Evolutionary conservation across 2,888 invertebrate species (phyloP).

Genomic region (Pherbina coryleti): DNA sequence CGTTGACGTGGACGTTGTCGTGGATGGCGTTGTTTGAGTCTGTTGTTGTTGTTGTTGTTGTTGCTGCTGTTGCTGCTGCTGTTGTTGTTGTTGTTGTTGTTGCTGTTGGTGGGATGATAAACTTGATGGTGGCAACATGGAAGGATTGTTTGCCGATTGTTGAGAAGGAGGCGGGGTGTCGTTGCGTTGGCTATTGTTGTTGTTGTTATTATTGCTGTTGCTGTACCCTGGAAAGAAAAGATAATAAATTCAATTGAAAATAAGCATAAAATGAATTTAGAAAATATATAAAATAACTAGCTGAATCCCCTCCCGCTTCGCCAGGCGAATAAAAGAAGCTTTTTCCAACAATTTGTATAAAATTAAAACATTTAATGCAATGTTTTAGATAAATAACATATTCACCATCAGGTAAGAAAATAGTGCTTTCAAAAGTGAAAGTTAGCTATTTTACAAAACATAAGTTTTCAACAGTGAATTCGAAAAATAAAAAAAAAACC

Average conservation of each 20-base stretch:
- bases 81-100: conserved; percentile 59
- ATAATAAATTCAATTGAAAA: conserved; percentile 20
- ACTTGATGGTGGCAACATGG: conserved; percentile 53
- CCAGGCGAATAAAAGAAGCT: too few relatives aligned
- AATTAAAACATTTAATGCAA: too few relatives aligned
- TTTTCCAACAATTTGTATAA: too few relatives aligned
- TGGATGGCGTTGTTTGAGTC: conserved; percentile 59
- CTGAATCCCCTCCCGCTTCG: too few relatives aligned
- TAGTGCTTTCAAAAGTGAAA: too few relatives aligned
- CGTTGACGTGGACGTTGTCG: conserved; percentile 43
- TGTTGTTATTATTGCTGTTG: conserved; percentile 36
- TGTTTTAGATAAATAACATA: too few relatives aligned
- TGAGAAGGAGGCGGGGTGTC: conserved; percentile 66
- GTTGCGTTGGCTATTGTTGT: conserved; percentile 62
- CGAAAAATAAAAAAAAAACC: too few relatives aligned
- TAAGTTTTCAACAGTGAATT: too few relatives aligned
- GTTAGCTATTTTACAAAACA: too few relatives aligned
- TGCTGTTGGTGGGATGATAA: conserved; percentile 49
- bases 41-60: conserved; percentile 62
- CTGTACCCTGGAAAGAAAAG: conserved; percentile 59
- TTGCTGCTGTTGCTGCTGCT: conserved; percentile 54
- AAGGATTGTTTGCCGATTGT: conserved; percentile 45
- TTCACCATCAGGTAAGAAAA: too few relatives aligned
- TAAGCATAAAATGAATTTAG: too few relatives aligned
- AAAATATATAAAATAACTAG: too few relatives aligned